A percentile compares a stretch with the other conserved stretches of the same genome.
Conservation (phyloP, 2,888 invertebrate genomes). For the Phragmatobia fuliginosa region DNA sequence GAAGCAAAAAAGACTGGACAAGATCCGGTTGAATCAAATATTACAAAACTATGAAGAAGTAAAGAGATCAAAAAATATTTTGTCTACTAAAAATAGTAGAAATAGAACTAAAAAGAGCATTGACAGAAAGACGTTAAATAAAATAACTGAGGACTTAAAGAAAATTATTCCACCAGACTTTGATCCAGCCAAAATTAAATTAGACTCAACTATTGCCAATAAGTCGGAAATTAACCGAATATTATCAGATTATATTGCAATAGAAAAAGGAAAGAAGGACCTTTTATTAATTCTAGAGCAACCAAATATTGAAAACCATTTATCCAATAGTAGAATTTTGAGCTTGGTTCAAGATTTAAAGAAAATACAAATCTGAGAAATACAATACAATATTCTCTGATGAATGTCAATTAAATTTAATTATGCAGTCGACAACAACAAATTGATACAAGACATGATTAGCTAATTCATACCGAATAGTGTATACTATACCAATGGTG, state of each 20-base stretch:
- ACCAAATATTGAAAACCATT: not conserved
- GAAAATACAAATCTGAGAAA: not conserved
- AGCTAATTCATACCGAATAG: not conserved
- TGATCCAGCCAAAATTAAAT: not conserved
- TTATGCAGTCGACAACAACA: no score
- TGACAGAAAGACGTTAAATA: not conserved
- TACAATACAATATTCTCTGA: no score
- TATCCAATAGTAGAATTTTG: slow-evolving; percentile 2
- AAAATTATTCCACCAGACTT: not conserved
- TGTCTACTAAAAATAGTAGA: not conserved
- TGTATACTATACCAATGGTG: not conserved
- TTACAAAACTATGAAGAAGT: slow-evolving; percentile 21
- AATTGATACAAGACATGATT: not conserved
- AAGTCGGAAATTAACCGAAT: not conserved
- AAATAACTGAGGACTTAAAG: not conserved
- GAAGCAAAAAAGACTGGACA: slow-evolving; percentile 9
- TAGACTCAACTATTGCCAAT: not conserved
- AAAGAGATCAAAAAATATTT: not conserved
- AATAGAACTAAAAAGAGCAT: not conserved
- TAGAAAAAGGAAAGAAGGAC: not conserved
- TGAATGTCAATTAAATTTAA: no score
- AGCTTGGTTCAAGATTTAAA: not conserved
- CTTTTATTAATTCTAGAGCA: slow-evolving; percentile 1
- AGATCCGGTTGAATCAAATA: slow-evolving; percentile 6
- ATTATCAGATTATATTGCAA: not conserved